A percentile compares a stretch with the other conserved stretches of the same genome.
These are phyloP conservation scores for Perca fluviatilis DNA, from an alignment of 2,113 vertebrate species.

Conservation along the genomic window DNA sequence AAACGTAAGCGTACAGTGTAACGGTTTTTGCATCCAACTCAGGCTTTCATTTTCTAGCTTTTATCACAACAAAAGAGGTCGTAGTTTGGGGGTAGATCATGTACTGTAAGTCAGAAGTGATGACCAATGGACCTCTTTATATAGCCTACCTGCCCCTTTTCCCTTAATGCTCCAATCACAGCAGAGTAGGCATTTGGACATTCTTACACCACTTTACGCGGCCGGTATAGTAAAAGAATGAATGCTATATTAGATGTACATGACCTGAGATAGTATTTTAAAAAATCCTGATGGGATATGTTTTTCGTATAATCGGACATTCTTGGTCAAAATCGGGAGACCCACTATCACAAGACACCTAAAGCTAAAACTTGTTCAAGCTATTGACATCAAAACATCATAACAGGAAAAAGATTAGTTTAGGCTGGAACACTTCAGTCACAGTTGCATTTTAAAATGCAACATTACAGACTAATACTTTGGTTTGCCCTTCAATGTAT, in stretches of 20 bases:
- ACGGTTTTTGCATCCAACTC: no score
- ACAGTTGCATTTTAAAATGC: slow-evolving; percentile 14
- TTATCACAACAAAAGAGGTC: no score
- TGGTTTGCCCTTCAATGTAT: slow-evolving; percentile 9
- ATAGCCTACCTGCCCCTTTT: not conserved
- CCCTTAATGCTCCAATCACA: not conserved
- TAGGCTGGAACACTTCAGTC: not conserved
- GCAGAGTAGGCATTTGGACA: not conserved
- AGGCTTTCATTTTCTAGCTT: no score
- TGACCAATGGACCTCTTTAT: not conserved
- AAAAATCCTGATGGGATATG: not conserved
- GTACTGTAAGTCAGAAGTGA: not conserved
- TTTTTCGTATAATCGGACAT: not conserved
- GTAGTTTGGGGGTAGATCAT: no score
- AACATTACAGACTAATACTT: slow-evolving; percentile 31
- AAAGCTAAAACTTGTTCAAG: not conserved
- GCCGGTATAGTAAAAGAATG: not conserved
- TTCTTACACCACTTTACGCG: not conserved
- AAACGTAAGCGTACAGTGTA: no score
- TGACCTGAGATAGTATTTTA: not conserved
- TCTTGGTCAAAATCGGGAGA: not conserved
- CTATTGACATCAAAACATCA: not conserved
- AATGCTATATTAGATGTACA: not conserved
- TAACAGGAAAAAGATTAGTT: not conserved
- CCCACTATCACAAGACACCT: not conserved